phyloP scores from a whole-genome alignment of 2,797 vertebrate species.

The Rhynchonycteris naso region DNA sequence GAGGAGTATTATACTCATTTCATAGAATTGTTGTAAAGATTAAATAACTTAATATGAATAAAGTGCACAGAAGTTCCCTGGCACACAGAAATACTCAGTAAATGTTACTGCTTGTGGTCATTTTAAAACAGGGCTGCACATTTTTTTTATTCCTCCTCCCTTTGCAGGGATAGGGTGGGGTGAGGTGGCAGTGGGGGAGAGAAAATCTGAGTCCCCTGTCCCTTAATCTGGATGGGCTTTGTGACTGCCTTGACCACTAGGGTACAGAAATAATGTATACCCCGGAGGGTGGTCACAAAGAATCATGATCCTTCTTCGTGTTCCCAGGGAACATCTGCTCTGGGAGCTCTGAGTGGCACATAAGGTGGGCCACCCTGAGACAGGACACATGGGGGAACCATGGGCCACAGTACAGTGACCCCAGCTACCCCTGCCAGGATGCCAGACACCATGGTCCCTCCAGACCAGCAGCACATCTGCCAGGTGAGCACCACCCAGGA shows the following conservation, averaged over 20 bases:
- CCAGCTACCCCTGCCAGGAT: neutral
- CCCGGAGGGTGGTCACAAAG: neutral
- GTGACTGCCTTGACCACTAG: neutral
- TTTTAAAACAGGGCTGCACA: neutral
- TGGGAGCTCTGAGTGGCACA: neutral
- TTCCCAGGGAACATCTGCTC: neutral
- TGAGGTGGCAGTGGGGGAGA: fast-evolving
- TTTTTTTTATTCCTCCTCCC: neutral
- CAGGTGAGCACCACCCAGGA: neutral
- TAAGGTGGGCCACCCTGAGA: neutral
- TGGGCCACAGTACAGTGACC: neutral
- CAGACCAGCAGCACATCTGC: neutral
- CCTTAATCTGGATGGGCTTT: neutral
- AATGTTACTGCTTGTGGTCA: neutral
- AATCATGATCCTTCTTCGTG: neutral
- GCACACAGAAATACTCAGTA: neutral
- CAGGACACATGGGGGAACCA: fast-evolving
- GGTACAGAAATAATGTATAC: neutral
- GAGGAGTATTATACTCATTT: too few species aligned
- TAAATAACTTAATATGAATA: neutral
- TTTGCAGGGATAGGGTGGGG: neutral
- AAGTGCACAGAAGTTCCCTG: neutral
- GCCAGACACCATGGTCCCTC: neutral
- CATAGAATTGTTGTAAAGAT: neutral
- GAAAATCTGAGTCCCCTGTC: too few species aligned